Base-by-base conservation (phyloP, 2,797 vertebrate genomes). In the Phataginus tetradactyla region DNA sequence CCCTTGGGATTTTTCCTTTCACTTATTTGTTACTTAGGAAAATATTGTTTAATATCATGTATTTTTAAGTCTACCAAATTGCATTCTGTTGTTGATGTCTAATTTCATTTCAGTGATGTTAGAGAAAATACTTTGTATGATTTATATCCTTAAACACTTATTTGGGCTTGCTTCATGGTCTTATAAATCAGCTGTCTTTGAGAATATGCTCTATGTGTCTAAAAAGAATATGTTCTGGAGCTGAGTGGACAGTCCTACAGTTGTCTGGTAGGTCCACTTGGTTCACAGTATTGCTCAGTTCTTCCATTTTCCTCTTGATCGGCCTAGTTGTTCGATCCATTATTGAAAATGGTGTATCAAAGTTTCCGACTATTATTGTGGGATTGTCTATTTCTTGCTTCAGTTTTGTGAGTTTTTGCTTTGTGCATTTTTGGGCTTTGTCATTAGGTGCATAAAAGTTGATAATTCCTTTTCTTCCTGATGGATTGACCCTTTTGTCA, bases 71-170 rank as follows among this genome's bases (percentile, higher is more conserved):
- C n/a, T 66, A 51, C 53, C 27, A 29, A 53, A 27, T 61, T 72
- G 68, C 21, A 68, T 81, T 90, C 34, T 90, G 39, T 37, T 55
- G 37, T 14, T 59, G 29, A 59, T 15, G 85, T 95, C 79, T 69
- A 37, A 59, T 79, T 91, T 51, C 10, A 32, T 83, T 69, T 25
- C 59, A 37, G 42, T 42, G 32, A 29, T 23, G 15, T 85, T 74
- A 6, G 27, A 34, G 32, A 80, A 25, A 3, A 57, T 83, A 3
- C 14, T 42, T 90, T 57, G 14, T 27, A 17, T 23, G 49, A 21
- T n/a, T 83, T 72, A n/a, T 27, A n/a, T 57, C 7, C 32, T 27
- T 59, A 37, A 59, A 51, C 14, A 34, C 32, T 15, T 59, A 61
- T 3, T 11, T 14, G 39, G 29, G 4, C 37, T 72, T 64, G 32